Evolutionary conservation across 2,888 invertebrate species (phyloP).

Genomic region (Rotaria socialis): DNA sequence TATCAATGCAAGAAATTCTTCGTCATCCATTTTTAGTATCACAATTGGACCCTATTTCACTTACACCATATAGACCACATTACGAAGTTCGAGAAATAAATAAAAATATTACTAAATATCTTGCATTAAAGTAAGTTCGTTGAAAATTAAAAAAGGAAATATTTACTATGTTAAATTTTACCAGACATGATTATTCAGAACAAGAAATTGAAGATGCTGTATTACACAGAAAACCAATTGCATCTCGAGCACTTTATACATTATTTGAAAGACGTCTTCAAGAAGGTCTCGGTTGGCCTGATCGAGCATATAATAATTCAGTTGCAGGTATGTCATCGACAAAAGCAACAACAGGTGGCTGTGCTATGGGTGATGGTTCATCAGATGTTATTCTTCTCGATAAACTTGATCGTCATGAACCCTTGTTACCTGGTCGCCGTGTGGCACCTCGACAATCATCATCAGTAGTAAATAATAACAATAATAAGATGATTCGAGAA

Average conservation of each 20-base stretch:
- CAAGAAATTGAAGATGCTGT: conserved; percentile 44
- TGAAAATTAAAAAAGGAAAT: neutral
- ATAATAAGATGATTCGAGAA: neutral
- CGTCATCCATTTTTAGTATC: conserved; percentile 52
- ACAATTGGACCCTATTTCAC: conserved; percentile 45
- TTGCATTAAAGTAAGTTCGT: conserved; percentile 38
- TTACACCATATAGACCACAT: conserved; percentile 43
- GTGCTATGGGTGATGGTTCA: neutral
- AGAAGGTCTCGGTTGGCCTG: conserved; percentile 43
- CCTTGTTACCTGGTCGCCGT: neutral
- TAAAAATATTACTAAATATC: conserved; percentile 40
- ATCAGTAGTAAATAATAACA: neutral
- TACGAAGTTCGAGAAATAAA: conserved; percentile 43
- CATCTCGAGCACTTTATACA: conserved; percentile 44
- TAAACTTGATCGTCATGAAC: conserved; percentile 28
- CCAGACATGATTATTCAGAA: conserved; percentile 44
- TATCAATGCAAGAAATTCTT: conserved; percentile 50
- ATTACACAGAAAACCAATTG: conserved; percentile 43
- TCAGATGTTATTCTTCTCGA: neutral
- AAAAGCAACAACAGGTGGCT: neutral
- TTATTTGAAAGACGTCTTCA: conserved; percentile 42
- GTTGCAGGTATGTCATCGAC: neutral
- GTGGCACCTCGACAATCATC: neutral
- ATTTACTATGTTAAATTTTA: neutral
- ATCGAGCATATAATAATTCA: conserved; percentile 36